Evolutionary conservation across 1,140 invertebrate genomes (phyloP).

Genomic region (Arion vulgaris): DNA sequence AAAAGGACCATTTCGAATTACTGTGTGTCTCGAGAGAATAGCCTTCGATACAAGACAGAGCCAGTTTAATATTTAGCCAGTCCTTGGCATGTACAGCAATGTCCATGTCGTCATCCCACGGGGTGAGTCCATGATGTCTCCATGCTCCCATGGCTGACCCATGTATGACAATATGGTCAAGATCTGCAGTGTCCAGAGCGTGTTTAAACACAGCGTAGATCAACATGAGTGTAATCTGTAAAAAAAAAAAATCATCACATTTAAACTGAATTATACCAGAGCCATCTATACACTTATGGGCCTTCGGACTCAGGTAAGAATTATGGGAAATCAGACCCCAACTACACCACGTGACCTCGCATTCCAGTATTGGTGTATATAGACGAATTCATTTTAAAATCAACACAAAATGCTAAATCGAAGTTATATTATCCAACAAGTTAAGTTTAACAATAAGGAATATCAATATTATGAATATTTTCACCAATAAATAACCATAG

Average conservation of each 20-base stretch:
- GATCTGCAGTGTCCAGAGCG: neutral
- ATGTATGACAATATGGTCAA: neutral
- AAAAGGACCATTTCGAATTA: constrained; percentile 21
- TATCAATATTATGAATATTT: too few species aligned
- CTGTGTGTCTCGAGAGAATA: neutral
- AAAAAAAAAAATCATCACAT: neutral
- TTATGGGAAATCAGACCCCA: too few species aligned
- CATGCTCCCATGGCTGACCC: constrained; percentile 16
- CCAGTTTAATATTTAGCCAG: constrained; percentile 16
- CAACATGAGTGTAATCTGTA: neutral
- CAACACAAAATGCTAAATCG: too few species aligned
- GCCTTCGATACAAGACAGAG: constrained; percentile 14
- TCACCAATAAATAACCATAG: too few species aligned
- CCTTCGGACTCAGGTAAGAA: too few species aligned
- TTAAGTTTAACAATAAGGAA: too few species aligned
- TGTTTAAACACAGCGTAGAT: constrained; percentile 4
- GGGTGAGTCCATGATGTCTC: constrained; percentile 21
- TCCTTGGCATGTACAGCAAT: constrained; percentile 15
- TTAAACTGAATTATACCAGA: too few species aligned
- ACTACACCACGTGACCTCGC: too few species aligned
- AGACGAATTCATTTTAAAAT: too few species aligned
- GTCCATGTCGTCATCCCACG: constrained; percentile 34
- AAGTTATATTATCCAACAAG: too few species aligned
- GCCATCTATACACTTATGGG: too few species aligned
- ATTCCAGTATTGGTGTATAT: too few species aligned